These are phyloP conservation scores for Oreocharis arfaki DNA, from an alignment of 2,113 vertebrate genomes.

Conservation along the genomic window DNA sequence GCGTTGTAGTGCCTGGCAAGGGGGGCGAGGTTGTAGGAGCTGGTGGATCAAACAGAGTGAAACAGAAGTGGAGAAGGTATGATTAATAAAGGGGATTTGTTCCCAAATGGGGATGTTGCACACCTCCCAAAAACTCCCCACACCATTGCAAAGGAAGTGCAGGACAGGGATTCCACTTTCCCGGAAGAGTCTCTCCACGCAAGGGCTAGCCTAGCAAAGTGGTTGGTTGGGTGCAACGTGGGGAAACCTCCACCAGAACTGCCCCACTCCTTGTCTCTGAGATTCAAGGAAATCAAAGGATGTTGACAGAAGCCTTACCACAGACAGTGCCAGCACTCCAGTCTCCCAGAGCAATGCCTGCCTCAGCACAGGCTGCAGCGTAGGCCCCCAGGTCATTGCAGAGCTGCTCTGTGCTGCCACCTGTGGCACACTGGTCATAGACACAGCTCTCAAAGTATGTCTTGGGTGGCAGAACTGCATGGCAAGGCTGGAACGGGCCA, in stretches of 20 bases:
- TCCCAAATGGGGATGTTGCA: neutral
- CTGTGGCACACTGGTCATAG: constrained; percentile 71
- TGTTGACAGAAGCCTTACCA: constrained; percentile 62
- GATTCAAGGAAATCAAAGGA: neutral
- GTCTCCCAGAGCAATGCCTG: constrained; percentile 61
- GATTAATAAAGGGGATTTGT: neutral
- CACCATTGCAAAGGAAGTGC: neutral
- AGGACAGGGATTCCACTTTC: neutral
- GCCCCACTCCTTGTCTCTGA: neutral
- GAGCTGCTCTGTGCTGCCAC: constrained; percentile 45
- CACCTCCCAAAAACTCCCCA: neutral
- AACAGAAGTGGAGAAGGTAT: neutral
- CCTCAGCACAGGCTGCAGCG: constrained; percentile 67
- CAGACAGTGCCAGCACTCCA: constrained; percentile 80
- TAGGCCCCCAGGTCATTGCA: constrained; percentile 72
- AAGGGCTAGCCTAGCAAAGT: too few species aligned
- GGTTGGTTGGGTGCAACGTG: rapidly evolving
- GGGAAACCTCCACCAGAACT: neutral
- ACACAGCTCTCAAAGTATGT: constrained; percentile 78
- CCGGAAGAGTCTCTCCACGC: neutral
- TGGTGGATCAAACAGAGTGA: neutral
- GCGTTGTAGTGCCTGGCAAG: neutral
- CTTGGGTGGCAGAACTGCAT: constrained; percentile 47
- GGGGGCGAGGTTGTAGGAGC: neutral
- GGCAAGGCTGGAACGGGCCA: constrained; percentile 75